Evolutionary conservation across 2,888 invertebrate genomes (phyloP), one percentile per base, ranked within the genome.

Genomic region (Phaonia tiefii): DNA sequence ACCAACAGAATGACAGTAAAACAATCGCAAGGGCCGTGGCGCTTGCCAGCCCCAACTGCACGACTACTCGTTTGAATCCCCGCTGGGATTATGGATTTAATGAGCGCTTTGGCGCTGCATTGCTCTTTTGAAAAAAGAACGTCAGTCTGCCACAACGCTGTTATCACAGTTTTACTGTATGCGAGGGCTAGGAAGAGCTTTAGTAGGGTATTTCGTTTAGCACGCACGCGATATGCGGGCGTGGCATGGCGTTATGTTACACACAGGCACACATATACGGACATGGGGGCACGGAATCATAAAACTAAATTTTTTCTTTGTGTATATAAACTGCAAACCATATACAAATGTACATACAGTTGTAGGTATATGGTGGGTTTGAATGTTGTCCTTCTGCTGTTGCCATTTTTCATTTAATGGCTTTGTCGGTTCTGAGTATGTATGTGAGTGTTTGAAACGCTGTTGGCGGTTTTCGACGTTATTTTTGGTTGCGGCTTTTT

Each of bases 151-250:
- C 11, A 15, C 74, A 60, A 49, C 15, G 37, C 25, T 75, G 58
- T 51, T 51, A 67, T 67, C 31, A 26, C 37, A 71, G 31, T 56
- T 42, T 49, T 31, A 5, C 31, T 60, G 58, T 56, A 66, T 56
- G 56, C 70, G 46, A 46, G 51, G 51, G 17, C 11, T 17, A 20
- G 31, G 8, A 8, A 31, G 31, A 8, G 31, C 4, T 31, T 31
- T 31, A 8, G 31, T 5, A 31, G 8, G 4, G 3, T 31, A 75
- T 66, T 20, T 37, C 42, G 66, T 58, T 69, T n/a, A n/a, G 31
- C 31, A 31, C 31, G 63, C 84, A 84, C 83, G 84, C 84, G 75
- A 84, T 84, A 83, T 83, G 74, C 82, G 75, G 84, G 84, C 80
- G 84, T 84, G 83, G 84, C 82, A 75, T 83, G 63, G 60, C 76